phyloP scores from a whole-genome alignment of 2,113 vertebrate species.

The Ictalurus punctatus region DNA sequence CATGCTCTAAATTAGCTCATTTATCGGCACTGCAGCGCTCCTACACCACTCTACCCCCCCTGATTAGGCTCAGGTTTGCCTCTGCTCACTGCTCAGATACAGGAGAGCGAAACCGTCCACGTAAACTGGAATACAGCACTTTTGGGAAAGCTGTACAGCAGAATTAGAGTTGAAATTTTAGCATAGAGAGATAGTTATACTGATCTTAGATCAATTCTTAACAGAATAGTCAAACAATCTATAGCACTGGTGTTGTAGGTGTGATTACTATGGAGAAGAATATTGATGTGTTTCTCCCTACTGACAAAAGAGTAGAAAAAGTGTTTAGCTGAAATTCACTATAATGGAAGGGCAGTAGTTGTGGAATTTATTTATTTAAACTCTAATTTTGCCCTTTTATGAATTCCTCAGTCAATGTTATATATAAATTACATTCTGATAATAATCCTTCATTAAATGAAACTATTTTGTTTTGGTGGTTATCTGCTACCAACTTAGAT shows the following conservation, averaged over 20 bases:
- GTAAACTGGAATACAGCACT: neutral
- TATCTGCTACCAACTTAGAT: neutral
- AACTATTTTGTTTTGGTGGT: neutral
- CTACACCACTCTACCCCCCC: slow-evolving; percentile 44
- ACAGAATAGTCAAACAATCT: neutral
- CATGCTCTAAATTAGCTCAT: slow-evolving; percentile 64
- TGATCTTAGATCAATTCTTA: neutral
- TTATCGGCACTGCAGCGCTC: slow-evolving; percentile 55
- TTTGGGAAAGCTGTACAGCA: neutral
- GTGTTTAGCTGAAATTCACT: neutral
- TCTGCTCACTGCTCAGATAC: neutral
- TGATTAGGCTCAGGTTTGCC: slow-evolving; percentile 6
- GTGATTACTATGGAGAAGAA: neutral
- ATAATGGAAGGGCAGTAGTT: neutral
- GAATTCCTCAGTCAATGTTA: neutral
- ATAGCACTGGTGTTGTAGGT: neutral
- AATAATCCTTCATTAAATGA: neutral
- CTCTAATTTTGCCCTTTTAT: neutral
- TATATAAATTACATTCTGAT: neutral
- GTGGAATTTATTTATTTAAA: neutral
- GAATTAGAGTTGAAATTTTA: neutral
- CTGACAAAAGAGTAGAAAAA: neutral
- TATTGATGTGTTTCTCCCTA: neutral
- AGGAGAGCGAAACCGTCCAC: neutral
- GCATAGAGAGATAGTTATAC: neutral